Evolutionary conservation across 2,797 vertebrate species (phyloP).

Genomic region (Graptemys geographica): DNA sequence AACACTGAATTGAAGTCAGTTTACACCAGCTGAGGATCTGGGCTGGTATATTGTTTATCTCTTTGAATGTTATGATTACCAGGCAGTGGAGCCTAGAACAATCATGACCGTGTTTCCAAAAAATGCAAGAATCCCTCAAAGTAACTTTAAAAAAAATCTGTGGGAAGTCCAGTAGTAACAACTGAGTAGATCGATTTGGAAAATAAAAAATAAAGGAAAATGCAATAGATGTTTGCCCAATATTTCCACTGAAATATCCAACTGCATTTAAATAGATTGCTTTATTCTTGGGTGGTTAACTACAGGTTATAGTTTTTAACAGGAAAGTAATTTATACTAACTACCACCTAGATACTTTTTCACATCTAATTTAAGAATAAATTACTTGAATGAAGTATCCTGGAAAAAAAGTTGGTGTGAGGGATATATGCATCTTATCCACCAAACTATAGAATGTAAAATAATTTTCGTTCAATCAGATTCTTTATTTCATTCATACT

Average conservation of each 20-base stretch:
- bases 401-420: neutral
- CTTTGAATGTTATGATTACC: neutral
- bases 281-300: neutral
- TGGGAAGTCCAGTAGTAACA: neutral
- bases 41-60: neutral
- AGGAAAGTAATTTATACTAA: neutral
- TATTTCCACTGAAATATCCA: neutral
- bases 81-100: neutral
- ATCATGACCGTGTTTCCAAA: neutral
- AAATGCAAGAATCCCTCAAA: neutral
- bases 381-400: neutral
- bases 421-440: neutral
- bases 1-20: neutral
- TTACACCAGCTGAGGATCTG: neutral
- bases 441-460: neutral
- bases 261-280: neutral
- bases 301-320: neutral
- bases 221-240: neutral
- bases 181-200: too few relatives aligned
- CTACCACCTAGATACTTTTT: neutral
- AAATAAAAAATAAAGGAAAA: neutral
- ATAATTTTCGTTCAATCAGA: neutral
- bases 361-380: neutral
- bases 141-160: constrained; percentile 8
- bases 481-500: neutral